Base-by-base conservation (phyloP, 2,797 vertebrate genomes). In the Otolemur crassicaudatus region DNA sequence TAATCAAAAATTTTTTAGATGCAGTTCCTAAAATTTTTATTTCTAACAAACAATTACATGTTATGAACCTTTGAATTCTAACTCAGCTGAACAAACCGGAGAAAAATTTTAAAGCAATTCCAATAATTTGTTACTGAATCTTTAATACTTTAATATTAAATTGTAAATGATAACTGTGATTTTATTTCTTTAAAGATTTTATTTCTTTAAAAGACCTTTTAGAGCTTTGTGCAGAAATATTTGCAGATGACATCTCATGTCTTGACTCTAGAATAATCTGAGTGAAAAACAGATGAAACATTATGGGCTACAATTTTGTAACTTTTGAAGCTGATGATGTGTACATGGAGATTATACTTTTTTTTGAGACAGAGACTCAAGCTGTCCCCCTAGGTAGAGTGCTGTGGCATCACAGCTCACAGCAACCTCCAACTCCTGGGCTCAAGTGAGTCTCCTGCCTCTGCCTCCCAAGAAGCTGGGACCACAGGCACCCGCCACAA, bases 1-100 rank as follows among this genome's bases (percentile, higher is more conserved):
- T 49, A 69, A 49, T 58, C 60, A 49, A 85, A 93, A 75, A 65
- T 69, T 72, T 46, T 87, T 79, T 72, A 58, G 91, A 72, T 13
- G 22, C 7, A 87, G 56, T 91, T 90, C 22, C 76, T 73, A 84
- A 94, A 77, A 43, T 25, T 73, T 31, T 73, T 34, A 40, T 77
- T 77, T 11, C 34, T 60, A 76, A 34, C 40, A 34, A 80, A 40
- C 12, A 88, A 79, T 49, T 77, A 46, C 73, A 63, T 34, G 69
- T 81, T 67, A 81, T 23, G 9, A 86, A 86, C 12, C 27, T 40
- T 31, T 87, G 43, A 81, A 34, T 80, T 29, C n/a, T 77, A 72
- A 87, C 82, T 72, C 63, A 94, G 69, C 67, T 43, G 85, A 89
- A 87, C 43, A 76, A 70, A 76, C n/a, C 72, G 40, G 40, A 63